Base-by-base conservation (phyloP, 2,113 vertebrate genomes). In the Microtus montanus region DNA sequence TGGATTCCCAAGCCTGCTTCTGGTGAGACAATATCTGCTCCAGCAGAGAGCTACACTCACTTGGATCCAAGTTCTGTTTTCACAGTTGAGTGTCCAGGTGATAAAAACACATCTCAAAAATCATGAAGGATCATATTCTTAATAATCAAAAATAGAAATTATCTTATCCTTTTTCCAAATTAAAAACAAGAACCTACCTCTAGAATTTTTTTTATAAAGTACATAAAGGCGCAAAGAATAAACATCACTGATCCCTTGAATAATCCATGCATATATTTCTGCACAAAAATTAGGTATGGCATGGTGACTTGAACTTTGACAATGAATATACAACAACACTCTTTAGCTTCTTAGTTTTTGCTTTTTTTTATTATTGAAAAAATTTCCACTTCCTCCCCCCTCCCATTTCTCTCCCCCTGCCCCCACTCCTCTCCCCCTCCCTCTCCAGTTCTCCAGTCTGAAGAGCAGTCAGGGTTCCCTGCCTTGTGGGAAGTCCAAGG, bases 1-100 rank as follows among this genome's bases (percentile, higher is more conserved):
- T 66, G 94, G 30, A 79, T 83, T 49, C 82, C n/a, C 97, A 78
- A 4, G 0, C 1, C 35, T 95, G 71, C 91, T 92, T 90, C 44
- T 87, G 3, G 41, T 24, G 13, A 77, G 66, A 3, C 15, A 85
- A 61, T 10, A 71, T 54, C 70, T 4, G 0, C 80, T 70, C 87
- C 71, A 35, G 24, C 41, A 70, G 74, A 85, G 41, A 79, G 44
- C 15, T 26, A 1, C 0, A 35, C 38, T 17, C 66, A 38, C 24
- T 38, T 2, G 5, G 33, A 26, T 17, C 52, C 7, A 52, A 54
- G 35, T 9, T 68, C 35, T 70, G 28, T 15, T 28, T 87, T 52
- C 19, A 38, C 12, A n/a, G 12, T 9, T 15, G 78, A 70, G 26
- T 78, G 13, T 10, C 66, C 49, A 63, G 20, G 77, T 86, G 71